Base-by-base conservation (phyloP, 23 tunicate genomes). In the Trididemnum clinides region DNA sequence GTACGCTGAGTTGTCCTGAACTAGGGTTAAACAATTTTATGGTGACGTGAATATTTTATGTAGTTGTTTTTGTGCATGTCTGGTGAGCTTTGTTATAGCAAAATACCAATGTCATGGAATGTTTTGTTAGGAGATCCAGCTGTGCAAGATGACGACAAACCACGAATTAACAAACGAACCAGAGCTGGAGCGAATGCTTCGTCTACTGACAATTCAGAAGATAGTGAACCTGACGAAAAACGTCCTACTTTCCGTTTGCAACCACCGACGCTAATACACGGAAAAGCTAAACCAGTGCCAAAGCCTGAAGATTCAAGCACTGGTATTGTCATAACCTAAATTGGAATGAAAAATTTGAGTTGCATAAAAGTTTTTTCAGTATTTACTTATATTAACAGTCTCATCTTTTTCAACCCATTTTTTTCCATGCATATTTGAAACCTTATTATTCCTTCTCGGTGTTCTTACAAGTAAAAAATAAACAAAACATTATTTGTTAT, bases 261-360 rank as follows among this genome's bases (percentile, higher is more conserved):
- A 25, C 95, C 95, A 30, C 95, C 95, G 34, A 90, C 95, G 5
- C 38, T 90, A 27, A 90, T 90, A 29, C 95, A 90, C 63, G 95
- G 95, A 25, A 72, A 84, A 57, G 95, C 95, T 7, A 90, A 90
- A 54, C 78, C 95, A n/a, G 90, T 83, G 0, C 95, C 95, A 0
- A 90, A 90, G 36, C 12, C 73, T 4, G 88, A 85, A 12, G 88
- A 70, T 22, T 74, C 80, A 7, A 30, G 21, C 5, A 22, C 26
- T 6, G 70, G 70, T 63, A 49, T 49, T 49, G 12, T 18, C 12
- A 49, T 49, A n/a, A n/a, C n/a, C n/a, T n/a, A 63, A 12, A 63
- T 12, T 21, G 71, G 26, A 12, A 63, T 7, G 54, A 44, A 44
- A 7, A 10, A 44, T 44, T 44, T 44, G 10, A 44, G 15, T 44